phyloP scores from a whole-genome alignment of 2,888 invertebrate species.

The Lymantria monacha region DNA sequence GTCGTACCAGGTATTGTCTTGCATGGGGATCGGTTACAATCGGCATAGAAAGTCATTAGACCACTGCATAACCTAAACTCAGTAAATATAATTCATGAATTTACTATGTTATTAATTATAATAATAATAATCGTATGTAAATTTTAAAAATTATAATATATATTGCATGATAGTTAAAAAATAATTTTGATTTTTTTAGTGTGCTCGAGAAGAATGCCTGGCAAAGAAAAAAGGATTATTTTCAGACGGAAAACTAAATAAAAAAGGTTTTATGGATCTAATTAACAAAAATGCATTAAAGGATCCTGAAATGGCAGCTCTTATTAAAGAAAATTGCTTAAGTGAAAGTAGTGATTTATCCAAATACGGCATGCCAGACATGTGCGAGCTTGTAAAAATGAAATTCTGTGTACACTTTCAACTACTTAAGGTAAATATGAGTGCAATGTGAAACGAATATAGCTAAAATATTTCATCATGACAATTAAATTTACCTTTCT shows the following conservation, averaged over 20 bases:
- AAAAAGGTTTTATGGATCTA: not conserved
- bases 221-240: constrained; percentile 2
- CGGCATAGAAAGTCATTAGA: too few relatives aligned
- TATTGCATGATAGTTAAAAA: too few relatives aligned
- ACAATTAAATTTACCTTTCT: not conserved
- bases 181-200: not conserved
- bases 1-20: too few relatives aligned
- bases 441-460: not conserved
- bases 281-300: not conserved
- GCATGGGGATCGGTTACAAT: too few relatives aligned
- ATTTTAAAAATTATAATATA: too few relatives aligned
- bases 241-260: not conserved
- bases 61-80: too few relatives aligned
- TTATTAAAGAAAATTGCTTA: constrained; percentile 1
- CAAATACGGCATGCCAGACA: not conserved
- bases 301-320: not conserved
- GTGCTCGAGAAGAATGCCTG: constrained; percentile 1
- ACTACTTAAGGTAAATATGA: not conserved
- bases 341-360: not conserved
- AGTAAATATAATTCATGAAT: too few relatives aligned
- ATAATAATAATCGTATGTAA: too few relatives aligned
- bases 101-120: too few relatives aligned
- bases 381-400: constrained; percentile 1
- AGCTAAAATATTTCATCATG: too few relatives aligned
- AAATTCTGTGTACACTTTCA: constrained; percentile 1